Evolutionary conservation across 2,888 invertebrate species (phyloP).

Genomic region (Epicampocera succincta): DNA sequence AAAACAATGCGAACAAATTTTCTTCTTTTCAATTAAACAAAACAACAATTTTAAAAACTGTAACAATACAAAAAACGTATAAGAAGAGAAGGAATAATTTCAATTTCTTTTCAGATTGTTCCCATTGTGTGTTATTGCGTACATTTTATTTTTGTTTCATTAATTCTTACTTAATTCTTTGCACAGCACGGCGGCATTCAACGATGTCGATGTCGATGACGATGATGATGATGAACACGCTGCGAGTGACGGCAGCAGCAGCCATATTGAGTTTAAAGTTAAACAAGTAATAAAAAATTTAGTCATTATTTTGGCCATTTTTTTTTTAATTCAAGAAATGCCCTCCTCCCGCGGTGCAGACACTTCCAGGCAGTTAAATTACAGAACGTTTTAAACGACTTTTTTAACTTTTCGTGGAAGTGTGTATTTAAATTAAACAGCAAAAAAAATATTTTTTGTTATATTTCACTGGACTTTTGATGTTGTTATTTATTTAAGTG

Average conservation of each 20-base stretch:
- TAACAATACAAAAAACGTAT: neutral
- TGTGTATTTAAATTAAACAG: neutral
- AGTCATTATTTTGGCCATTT: constrained; percentile 51
- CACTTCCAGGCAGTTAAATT: neutral
- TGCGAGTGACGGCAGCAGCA: constrained; percentile 33
- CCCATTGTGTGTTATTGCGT: constrained; percentile 17
- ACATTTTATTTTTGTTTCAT: constrained; percentile 50
- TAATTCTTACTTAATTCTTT: constrained; percentile 76
- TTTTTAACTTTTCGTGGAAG: constrained; percentile 18
- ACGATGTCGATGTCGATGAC: constrained; percentile 15
- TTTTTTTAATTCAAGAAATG: constrained; percentile 17
- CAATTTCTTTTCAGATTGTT: constrained; percentile 38
- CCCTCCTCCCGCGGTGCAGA: neutral
- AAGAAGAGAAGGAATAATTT: constrained; percentile 3
- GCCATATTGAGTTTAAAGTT: constrained; percentile 44
- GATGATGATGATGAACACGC: constrained; percentile 34
- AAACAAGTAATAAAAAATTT: constrained; percentile 53
- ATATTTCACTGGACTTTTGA: constrained; percentile 2
- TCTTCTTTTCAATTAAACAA: constrained; percentile 33
- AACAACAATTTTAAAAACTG: constrained; percentile 16
- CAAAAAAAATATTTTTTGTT: constrained; percentile 25
- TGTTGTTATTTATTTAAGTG: neutral
- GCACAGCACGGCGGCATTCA: constrained; percentile 67
- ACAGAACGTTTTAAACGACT: neutral
- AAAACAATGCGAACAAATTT: constrained; percentile 26